A percentile compares a stretch with the other conserved stretches of the same genome.
phyloP scores from a whole-genome alignment of 2,888 invertebrate species.

The Thecocarcelia acutangulata region DNA sequence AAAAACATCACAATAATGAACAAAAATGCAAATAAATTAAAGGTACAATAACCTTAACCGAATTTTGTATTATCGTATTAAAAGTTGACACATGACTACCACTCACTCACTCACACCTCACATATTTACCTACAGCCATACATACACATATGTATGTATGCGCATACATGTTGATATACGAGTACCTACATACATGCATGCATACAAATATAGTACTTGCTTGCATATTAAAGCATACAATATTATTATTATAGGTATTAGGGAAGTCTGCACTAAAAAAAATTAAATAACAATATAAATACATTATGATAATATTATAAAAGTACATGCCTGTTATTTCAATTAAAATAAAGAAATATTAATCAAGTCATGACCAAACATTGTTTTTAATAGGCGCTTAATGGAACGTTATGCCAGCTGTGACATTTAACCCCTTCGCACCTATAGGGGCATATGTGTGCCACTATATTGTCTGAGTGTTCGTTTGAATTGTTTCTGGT shows the following conservation, averaged over 20 bases:
- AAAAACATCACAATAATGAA: constrained; percentile 57
- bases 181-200: too few relatives aligned
- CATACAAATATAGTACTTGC: neutral
- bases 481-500: too few relatives aligned
- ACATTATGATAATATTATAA: neutral
- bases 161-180: neutral
- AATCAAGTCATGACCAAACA: too few relatives aligned
- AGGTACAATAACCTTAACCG: constrained; percentile 69
- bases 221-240: too few relatives aligned
- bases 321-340: too few relatives aligned
- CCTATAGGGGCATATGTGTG: too few relatives aligned
- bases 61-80: constrained; percentile 42
- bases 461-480: too few relatives aligned
- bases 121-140: neutral
- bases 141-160: neutral
- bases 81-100: constrained; percentile 4
- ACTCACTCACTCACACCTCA: neutral
- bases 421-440: too few relatives aligned
- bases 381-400: too few relatives aligned
- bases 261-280: neutral
- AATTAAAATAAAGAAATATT: too few relatives aligned
- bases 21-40: constrained; percentile 63
- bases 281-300: neutral
- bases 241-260: too few relatives aligned
- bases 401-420: too few relatives aligned